These are phyloP conservation scores for Charaxes varanes DNA, from an alignment of 1,140 invertebrate genomes.

Conservation along the genomic window DNA sequence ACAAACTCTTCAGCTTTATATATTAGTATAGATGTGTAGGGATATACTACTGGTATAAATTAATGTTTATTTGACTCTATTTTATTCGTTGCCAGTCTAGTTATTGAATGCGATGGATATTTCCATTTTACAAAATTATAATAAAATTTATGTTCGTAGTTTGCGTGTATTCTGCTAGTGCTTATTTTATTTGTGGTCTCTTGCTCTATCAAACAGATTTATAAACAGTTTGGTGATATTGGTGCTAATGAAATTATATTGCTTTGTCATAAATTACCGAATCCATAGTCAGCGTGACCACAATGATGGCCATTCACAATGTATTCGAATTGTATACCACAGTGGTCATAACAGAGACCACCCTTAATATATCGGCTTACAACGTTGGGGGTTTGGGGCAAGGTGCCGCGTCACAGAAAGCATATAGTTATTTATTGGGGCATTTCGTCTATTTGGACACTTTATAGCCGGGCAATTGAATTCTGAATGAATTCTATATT, in stretches of 20 bases:
- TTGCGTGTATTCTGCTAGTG: too few relatives aligned
- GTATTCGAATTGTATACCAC: conserved; percentile 48
- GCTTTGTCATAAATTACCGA: conserved; percentile 53
- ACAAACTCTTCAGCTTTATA: too few relatives aligned
- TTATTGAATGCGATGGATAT: too few relatives aligned
- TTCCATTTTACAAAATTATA: too few relatives aligned
- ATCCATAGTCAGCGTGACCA: conserved; percentile 8
- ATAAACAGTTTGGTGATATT: conserved; percentile 44
- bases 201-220: conserved; percentile 39
- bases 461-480: conserved; percentile 3
- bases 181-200: not conserved
- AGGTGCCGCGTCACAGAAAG: conserved; percentile 4
- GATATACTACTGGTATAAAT: too few relatives aligned
- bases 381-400: not conserved
- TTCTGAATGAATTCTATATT: conserved; percentile 2
- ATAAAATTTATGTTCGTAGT: too few relatives aligned
- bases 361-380: conserved; percentile 26
- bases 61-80: too few relatives aligned
- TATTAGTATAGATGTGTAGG: too few relatives aligned
- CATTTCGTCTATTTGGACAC: not conserved
- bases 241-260: conserved; percentile 67
- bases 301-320: conserved; percentile 51
- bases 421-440: conserved; percentile 6
- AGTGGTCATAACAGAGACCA: conserved; percentile 51
- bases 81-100: too few relatives aligned